A percentile compares a stretch with the other conserved stretches of the same genome.
Conservation (phyloP, 2,888 invertebrate genomes). For the Cinara cedri region DNA sequence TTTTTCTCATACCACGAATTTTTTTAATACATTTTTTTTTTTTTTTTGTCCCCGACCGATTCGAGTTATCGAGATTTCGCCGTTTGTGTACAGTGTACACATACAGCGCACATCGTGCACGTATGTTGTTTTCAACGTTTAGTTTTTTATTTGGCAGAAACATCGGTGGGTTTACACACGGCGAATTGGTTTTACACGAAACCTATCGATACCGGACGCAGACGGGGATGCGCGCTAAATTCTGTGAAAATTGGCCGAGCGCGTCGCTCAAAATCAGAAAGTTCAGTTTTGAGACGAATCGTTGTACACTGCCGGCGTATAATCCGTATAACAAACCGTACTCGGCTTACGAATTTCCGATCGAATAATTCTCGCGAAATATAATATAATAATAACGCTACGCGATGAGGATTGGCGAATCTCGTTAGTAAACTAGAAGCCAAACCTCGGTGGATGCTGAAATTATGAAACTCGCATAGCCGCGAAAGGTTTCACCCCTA, state of each 20-base stretch:
- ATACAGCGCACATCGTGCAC: too few relatives aligned
- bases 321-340: not conserved
- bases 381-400: too few relatives aligned
- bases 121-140: conserved; percentile 20
- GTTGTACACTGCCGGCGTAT: conserved; percentile 24
- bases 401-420: not conserved
- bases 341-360: conserved; percentile 30
- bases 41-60: too few relatives aligned
- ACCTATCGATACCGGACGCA: too few relatives aligned
- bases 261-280: conserved; percentile 51
- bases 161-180: conserved; percentile 10
- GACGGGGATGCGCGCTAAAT: not conserved
- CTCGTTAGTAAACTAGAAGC: conserved; percentile 49
- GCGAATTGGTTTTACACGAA: conserved; percentile 14
- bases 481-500: too few relatives aligned
- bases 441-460: too few relatives aligned
- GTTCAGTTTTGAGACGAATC: conserved; percentile 33
- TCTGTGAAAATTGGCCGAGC: conserved; percentile 23
- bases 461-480: too few relatives aligned
- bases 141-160: conserved; percentile 26
- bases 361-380: conserved; percentile 45
- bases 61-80: too few relatives aligned
- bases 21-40: too few relatives aligned
- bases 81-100: too few relatives aligned
- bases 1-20: too few relatives aligned